These are phyloP conservation scores for Cacoxenus indagator DNA, from an alignment of 2,888 invertebrate genomes.

Conservation along the genomic window DNA sequence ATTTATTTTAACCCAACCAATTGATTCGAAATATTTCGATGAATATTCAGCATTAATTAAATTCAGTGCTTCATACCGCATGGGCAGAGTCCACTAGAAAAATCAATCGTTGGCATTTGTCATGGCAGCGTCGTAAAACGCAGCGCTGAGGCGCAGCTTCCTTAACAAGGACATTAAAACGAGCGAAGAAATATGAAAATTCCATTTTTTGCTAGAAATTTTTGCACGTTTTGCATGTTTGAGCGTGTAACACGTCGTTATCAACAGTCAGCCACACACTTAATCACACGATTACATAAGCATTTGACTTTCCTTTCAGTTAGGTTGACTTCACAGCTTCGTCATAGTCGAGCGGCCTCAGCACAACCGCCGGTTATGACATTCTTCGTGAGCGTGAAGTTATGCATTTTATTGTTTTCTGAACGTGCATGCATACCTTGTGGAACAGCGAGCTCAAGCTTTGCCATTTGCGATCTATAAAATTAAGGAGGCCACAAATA, in stretches of 20 bases:
- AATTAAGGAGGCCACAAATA: neutral
- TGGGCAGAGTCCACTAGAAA: too few relatives aligned
- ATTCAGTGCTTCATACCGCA: too few relatives aligned
- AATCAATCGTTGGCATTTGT: too few relatives aligned
- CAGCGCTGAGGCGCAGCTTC: neutral
- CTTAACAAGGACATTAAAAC: neutral
- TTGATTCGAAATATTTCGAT: too few relatives aligned
- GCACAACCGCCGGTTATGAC: neutral
- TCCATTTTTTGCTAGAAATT: constrained; percentile 1
- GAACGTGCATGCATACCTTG: neutral
- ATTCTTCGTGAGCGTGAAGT: constrained; percentile 15
- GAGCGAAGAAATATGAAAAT: constrained; percentile 3
- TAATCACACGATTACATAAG: neutral
- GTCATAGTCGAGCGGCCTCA: neutral
- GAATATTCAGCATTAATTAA: too few relatives aligned
- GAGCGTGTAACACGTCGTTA: constrained; percentile 10
- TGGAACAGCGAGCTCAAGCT: neutral
- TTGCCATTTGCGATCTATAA: constrained; percentile 10
- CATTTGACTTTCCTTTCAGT: neutral
- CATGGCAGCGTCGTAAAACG: too few relatives aligned
- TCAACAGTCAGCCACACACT: neutral
- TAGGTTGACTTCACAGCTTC: neutral
- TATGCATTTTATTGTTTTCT: constrained; percentile 21
- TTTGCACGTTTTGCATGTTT: constrained; percentile 18
- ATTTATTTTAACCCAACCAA: too few relatives aligned